Percentiles rank a stretch among this genome's conserved stretches.
phyloP scores from a whole-genome alignment of 2,113 vertebrate genomes.

The Probosciger aterrimus region DNA sequence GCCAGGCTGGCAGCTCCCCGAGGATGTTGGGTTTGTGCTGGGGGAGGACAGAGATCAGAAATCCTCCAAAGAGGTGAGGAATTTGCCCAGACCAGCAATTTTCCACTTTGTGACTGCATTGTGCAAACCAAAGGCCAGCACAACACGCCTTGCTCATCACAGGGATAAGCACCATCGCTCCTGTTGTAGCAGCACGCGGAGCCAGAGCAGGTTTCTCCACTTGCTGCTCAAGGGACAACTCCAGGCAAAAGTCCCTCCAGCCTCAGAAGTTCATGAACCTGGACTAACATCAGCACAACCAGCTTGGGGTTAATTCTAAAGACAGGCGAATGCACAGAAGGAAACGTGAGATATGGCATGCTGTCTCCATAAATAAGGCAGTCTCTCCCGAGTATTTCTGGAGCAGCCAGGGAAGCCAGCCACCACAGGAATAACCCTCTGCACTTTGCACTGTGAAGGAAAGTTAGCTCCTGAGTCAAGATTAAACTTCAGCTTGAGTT shows the following conservation, averaged over 20 bases:
- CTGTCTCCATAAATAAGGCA: neutral
- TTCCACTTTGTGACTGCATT: neutral
- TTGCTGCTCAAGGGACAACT: neutral
- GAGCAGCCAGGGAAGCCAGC: neutral
- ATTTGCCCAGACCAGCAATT: neutral
- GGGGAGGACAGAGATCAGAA: neutral
- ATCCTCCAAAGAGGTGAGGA: neutral
- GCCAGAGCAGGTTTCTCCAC: neutral
- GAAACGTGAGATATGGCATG: neutral
- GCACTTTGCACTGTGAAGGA: neutral
- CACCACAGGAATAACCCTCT: neutral
- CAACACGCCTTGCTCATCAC: rapidly evolving
- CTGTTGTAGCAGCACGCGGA: rapidly evolving
- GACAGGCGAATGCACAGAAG: neutral
- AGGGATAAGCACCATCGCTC: neutral
- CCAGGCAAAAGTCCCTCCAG: neutral
- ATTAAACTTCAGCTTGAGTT: neutral
- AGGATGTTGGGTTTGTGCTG: rapidly evolving
- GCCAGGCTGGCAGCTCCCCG: neutral
- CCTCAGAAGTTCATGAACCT: neutral
- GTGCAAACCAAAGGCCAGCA: neutral
- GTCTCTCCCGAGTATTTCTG: neutral
- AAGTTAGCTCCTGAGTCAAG: neutral
- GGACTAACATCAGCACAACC: neutral
- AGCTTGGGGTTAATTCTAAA: neutral